Base-by-base conservation (phyloP, 2,113 vertebrate species). In the Gallinago paraguaiae region DNA sequence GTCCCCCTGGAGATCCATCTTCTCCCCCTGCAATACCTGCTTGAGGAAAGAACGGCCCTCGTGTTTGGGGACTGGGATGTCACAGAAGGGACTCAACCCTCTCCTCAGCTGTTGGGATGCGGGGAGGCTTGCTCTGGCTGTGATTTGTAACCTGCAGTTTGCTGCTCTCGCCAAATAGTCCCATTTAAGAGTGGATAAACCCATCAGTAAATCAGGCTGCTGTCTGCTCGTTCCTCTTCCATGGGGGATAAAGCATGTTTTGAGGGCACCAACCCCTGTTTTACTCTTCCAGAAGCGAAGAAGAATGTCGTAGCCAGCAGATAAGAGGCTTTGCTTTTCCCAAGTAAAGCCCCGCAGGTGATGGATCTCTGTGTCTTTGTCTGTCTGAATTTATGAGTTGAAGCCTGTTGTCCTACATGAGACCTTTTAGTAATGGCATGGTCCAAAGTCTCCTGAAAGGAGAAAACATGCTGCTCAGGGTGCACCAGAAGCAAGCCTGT, bases 1-100 rank as follows among this genome's bases (percentile, higher is more conserved):
- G 2, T 50, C 15, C 37, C 33, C 35, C 15, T 0, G 0, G 25
- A 41, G 41, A 57, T 41, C 64, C 30, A 35, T 13, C 41, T 35
- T 33, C n/a, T 39, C 8, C 39, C 18, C 18, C 53, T 0, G 0
- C 7, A 6, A 13, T 7, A 27, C 31, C 50, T 13, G 17, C 65
- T 43, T 24, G 12, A 9, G 35, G 48, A 33, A 16, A 19, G 0
- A 10, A 27, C 22, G 11, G 30, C 10, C 43, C 41, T 16, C 0
- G 4, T 2, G 0, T 28, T 6, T 53, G 77, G 53, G 70, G 70
- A 9, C 25, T 4, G 48, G n/a, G 19, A 11, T 17, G 27, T 11
- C 16, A 23, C 18, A 6, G 28, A 7, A 24, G 68, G 71, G 50
- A 6, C 9, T 33, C 18, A n/a, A 19, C 23, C 19, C 9, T 28